Conservation (phyloP, 2,113 vertebrate species). For the Serinus canaria region DNA sequence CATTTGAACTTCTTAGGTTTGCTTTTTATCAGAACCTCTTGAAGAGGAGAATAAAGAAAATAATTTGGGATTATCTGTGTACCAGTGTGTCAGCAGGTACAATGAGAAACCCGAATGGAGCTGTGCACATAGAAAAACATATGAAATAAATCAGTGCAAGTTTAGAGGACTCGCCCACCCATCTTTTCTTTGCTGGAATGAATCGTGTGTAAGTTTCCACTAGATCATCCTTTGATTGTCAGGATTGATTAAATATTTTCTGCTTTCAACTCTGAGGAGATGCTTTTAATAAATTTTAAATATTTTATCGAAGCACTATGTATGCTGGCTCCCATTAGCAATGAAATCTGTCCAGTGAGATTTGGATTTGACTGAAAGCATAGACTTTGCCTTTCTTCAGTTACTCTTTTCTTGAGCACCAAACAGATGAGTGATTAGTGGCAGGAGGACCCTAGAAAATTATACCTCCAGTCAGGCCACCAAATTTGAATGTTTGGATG, state of each 20-base stretch:
- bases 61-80: not conserved
- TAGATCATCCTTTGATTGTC: conserved; percentile 47
- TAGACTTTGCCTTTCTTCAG: not conserved
- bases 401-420: not conserved
- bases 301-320: conserved; percentile 9
- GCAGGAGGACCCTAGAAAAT: not conserved
- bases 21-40: not conserved
- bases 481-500: not conserved
- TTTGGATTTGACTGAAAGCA: not conserved
- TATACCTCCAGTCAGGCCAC: not conserved
- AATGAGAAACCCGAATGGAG: not conserved
- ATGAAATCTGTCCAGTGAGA: not conserved
- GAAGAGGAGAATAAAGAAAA: not conserved
- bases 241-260: conserved; percentile 26
- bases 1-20: not conserved
- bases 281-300: conserved; percentile 53
- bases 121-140: not conserved
- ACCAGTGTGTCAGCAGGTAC: not conserved
- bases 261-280: conserved; percentile 45
- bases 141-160: not conserved
- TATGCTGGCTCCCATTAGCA: conserved; percentile 10
- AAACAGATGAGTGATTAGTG: not conserved
- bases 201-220: conserved; percentile 9
- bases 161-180: not conserved
- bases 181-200: conserved; percentile 3